phyloP scores from a whole-genome alignment of 2,888 invertebrate genomes.

The Gymnocheta viridis region DNA sequence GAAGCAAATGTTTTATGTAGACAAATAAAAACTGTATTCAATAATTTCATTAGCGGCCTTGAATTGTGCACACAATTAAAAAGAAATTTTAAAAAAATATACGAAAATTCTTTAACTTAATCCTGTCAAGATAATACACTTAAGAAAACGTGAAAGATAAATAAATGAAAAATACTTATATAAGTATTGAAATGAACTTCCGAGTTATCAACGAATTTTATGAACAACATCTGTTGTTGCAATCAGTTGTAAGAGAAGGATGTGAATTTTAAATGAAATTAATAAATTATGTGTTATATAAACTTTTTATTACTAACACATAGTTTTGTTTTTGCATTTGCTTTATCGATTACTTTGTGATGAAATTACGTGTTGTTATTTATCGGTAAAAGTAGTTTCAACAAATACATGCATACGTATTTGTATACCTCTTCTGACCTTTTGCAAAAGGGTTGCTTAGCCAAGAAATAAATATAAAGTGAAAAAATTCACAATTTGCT shows the following conservation, averaged over 20 bases:
- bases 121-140: neutral
- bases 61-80: neutral
- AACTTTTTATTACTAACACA: too few species aligned
- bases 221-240: neutral
- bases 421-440: too few species aligned
- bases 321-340: too few species aligned
- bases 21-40: too few species aligned
- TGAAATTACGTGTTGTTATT: too few species aligned
- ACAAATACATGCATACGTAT: too few species aligned
- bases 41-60: slow-evolving; percentile 1
- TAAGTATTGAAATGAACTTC: neutral
- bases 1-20: too few species aligned
- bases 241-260: neutral
- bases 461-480: too few species aligned
- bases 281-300: slow-evolving; percentile 6
- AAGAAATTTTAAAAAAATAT: neutral
- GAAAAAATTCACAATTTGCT: too few species aligned
- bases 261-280: neutral
- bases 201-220: neutral
- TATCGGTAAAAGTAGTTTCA: too few species aligned
- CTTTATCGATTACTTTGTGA: too few species aligned
- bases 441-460: too few species aligned
- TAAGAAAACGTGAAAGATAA: neutral
- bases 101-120: neutral
- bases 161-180: neutral